Evolutionary conservation across 2,113 vertebrate species (phyloP), one percentile per base, ranked within the genome.

Genomic region (Nibea albiflora): DNA sequence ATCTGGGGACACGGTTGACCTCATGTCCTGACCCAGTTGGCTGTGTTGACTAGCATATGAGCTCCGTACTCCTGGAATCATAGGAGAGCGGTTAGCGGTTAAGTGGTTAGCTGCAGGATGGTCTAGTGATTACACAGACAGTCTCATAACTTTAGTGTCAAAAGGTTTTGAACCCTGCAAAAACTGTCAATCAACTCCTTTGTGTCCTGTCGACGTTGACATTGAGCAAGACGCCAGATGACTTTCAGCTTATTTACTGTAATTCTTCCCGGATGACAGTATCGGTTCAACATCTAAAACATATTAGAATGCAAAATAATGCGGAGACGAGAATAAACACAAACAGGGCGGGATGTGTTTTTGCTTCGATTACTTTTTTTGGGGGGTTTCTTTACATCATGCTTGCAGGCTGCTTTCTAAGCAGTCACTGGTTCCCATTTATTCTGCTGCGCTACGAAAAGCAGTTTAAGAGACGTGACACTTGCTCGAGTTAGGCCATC

Each of bases 11-110:
- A 98, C 94, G 1, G 95, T n/a, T 0, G 97, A 95, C 50, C 97
- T 96, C 6, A 97, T 67, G 31, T 99, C 98, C 72, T 95, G 97
- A 11, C 96, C 97, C 26, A 97, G 94, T 46, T 96, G 97, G 78
- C 97, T 98, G 92, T 98, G 97, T 35, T 99, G 98, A 93, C 97
- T 98, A 15, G 97, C 95, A 8, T 98, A 99, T 0, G 98, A 98
- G 22, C 96, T 96, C 90, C 97, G 94, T 49, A 98, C 94, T 70
- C 97, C 98, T 98, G 83, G 9, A 89, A 20, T 73, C 73, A 47
- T 5, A 76, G 31, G 46, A 49, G 47, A 67, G 70, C 2, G 16
- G 50, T 71, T 31, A 20, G 42, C 4, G 1, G n/a, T 19, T n/a
- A 8, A 14, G 49, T 1, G 6, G 49, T 22, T 15, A 19, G 44